Percentiles rank a stretch among this genome's conserved stretches.
These are phyloP conservation scores for Ranitomeya variabilis DNA, from an alignment of 2,113 vertebrate genomes.

Conservation along the genomic window DNA sequence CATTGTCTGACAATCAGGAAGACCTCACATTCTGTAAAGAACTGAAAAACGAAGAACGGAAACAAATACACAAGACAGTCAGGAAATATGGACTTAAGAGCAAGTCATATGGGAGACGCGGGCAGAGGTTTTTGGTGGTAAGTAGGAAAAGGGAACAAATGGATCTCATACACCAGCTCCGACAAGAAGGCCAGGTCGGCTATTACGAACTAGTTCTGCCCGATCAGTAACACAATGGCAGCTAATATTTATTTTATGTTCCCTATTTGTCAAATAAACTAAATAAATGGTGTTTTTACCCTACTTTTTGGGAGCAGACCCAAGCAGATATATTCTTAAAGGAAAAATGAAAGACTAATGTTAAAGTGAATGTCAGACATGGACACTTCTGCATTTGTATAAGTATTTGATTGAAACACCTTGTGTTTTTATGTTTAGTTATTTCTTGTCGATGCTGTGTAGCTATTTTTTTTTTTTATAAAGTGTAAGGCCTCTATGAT, in stretches of 20 bases:
- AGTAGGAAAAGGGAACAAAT: conserved; percentile 91
- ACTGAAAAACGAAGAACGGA: conserved; percentile 91
- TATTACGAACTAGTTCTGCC: conserved; percentile 94
- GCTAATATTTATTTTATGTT: neutral
- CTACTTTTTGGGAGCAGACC: neutral
- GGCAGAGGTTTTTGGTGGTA: conserved; percentile 87
- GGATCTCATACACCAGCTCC: conserved; percentile 89
- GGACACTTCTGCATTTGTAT: neutral
- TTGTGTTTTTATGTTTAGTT: neutral
- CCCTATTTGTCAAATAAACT: neutral
- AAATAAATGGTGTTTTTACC: neutral
- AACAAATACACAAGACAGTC: conserved; percentile 92
- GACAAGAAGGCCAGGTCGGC: conserved; percentile 95
- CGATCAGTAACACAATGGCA: conserved; percentile 65
- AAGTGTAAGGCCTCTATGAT: no score
- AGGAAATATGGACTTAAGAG: conserved; percentile 92
- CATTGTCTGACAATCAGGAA: conserved; percentile 85
- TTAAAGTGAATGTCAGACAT: neutral
- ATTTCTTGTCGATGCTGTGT: neutral
- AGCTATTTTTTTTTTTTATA: neutral
- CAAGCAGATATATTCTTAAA: neutral
- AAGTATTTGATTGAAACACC: neutral
- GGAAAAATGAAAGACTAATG: neutral
- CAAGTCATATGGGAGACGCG: conserved; percentile 91
- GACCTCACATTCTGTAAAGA: conserved; percentile 95